phyloP scores from a whole-genome alignment of 2,113 vertebrate species.

The Alligator mississippiensis region DNA sequence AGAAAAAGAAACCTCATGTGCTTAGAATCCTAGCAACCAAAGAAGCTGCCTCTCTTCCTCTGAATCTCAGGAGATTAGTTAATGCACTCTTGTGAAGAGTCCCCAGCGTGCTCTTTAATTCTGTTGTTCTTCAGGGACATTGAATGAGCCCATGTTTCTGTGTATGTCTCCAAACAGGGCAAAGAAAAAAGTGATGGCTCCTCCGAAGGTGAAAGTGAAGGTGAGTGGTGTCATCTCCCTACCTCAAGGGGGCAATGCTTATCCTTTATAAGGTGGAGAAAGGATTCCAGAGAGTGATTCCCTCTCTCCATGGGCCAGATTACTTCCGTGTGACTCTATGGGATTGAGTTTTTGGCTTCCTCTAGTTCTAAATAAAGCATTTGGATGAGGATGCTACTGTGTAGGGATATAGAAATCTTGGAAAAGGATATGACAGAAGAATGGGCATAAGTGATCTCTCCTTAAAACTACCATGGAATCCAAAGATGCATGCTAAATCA shows the following conservation, averaged over 20 bases:
- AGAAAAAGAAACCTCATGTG: neutral
- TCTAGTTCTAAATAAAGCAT: neutral
- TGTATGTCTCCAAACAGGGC: slow-evolving; percentile 74
- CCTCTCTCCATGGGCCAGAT: neutral
- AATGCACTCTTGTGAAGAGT: slow-evolving; percentile 24
- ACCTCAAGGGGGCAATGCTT: neutral
- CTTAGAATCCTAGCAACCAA: slow-evolving; percentile 52
- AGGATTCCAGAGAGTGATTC: neutral
- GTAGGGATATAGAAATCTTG: neutral
- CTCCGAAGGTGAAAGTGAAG: slow-evolving; percentile 84
- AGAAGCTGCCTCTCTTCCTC: slow-evolving; percentile 57
- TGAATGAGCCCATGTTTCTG: slow-evolving; percentile 1
- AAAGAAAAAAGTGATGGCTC: slow-evolving; percentile 83
- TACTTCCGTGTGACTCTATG: neutral
- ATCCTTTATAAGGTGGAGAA: neutral
- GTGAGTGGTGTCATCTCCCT: slow-evolving; percentile 69
- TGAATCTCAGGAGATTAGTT: slow-evolving; percentile 10
- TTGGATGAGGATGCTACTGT: neutral
- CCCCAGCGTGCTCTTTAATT: neutral
- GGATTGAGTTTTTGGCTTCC: neutral
- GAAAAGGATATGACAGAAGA: neutral
- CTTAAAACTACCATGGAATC: neutral
- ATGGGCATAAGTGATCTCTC: neutral
- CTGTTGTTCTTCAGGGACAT: neutral
- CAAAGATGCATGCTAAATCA: neutral